phyloP scores from a whole-genome alignment of 2,797 vertebrate genomes.

The Rhinogobio ventralis region DNA sequence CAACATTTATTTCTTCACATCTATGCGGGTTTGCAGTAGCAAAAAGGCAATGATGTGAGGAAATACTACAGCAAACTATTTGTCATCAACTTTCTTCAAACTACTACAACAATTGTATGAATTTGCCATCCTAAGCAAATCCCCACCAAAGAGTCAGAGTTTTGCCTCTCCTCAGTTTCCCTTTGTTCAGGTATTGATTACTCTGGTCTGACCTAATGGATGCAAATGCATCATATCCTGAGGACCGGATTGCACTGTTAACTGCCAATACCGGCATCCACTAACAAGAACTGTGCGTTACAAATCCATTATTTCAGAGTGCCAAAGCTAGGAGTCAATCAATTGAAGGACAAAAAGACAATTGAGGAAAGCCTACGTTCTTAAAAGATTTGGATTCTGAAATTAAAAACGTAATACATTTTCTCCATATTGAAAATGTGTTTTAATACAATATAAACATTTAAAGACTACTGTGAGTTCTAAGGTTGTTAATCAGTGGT shows the following conservation, averaged over 20 bases:
- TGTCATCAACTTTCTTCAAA: conserved; percentile 31
- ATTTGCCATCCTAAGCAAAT: conserved; percentile 38
- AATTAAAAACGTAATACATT: background rate
- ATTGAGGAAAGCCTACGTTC: background rate
- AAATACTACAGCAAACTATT: background rate
- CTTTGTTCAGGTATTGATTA: conserved; percentile 50
- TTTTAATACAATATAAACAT: too few species aligned
- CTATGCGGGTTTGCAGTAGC: background rate
- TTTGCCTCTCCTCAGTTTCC: conserved; percentile 30
- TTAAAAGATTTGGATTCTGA: background rate
- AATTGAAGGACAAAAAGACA: background rate
- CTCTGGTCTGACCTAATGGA: conserved; percentile 39
- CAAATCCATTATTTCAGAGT: conserved; percentile 39
- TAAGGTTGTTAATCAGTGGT: too few species aligned
- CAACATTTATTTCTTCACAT: conserved; percentile 21
- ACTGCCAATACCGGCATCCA: conserved; percentile 28
- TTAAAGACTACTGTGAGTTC: too few species aligned
- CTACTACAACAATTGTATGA: background rate
- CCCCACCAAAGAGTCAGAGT: background rate
- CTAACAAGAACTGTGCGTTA: conserved; percentile 49
- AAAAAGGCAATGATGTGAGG: background rate
- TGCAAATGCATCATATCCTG: conserved; percentile 49
- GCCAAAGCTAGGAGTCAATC: conserved; percentile 18
- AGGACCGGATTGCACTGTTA: background rate
- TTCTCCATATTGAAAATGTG: too few species aligned